A percentile compares a stretch with the other conserved stretches of the same genome.
phyloP scores from a whole-genome alignment of 2,888 invertebrate species.

The Drosophila stalkeri region DNA sequence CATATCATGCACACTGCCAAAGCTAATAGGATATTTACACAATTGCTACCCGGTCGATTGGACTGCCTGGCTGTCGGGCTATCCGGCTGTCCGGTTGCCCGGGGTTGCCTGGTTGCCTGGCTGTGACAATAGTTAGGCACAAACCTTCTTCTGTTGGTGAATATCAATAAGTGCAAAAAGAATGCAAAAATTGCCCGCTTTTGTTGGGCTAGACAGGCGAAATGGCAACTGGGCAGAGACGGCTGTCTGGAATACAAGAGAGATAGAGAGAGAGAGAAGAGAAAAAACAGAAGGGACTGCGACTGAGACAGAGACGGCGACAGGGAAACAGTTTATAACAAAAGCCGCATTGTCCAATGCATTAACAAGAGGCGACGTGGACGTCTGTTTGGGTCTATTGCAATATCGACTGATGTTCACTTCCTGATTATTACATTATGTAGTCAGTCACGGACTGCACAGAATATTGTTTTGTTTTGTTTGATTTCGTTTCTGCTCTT shows the following conservation, averaged over 20 bases:
- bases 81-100: neutral
- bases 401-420: slow-evolving; percentile 61
- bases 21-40: slow-evolving; percentile 72
- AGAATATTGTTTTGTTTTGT: slow-evolving; percentile 37
- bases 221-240: slow-evolving; percentile 37
- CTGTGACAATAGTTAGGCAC: slow-evolving; percentile 53
- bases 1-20: slow-evolving; percentile 25
- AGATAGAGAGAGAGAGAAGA: neutral
- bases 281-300: slow-evolving; percentile 26
- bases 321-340: slow-evolving; percentile 58
- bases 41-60: slow-evolving; percentile 49
- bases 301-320: slow-evolving; percentile 25
- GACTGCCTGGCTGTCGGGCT: slow-evolving; percentile 3
- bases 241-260: slow-evolving; percentile 12
- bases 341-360: slow-evolving; percentile 70
- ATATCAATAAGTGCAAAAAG: slow-evolving; percentile 69
- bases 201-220: slow-evolving; percentile 70
- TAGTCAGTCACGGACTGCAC: slow-evolving; percentile 55
- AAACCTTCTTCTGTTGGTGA: slow-evolving; percentile 46
- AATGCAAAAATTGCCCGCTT: slow-evolving; percentile 49
- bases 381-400: slow-evolving; percentile 56
- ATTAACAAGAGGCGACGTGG: slow-evolving; percentile 57
- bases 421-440: slow-evolving; percentile 71
- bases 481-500: slow-evolving; percentile 20
- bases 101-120: slow-evolving; percentile 6